phyloP scores from a whole-genome alignment of 2,797 vertebrate genomes.

The Enteromius argenteus region DNA sequence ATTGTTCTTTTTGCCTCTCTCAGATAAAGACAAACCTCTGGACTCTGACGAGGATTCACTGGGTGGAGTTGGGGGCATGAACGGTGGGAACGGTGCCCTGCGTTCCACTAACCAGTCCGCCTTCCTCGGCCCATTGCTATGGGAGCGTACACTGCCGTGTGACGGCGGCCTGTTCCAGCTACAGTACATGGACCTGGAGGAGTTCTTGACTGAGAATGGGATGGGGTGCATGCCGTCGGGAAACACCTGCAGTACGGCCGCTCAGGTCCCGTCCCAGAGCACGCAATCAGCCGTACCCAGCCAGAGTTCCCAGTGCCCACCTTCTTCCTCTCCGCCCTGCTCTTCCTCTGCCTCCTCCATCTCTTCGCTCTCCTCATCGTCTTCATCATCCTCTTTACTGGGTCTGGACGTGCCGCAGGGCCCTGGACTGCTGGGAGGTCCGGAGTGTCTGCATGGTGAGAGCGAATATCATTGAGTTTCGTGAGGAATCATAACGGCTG shows the following conservation, averaged over 20 bases:
- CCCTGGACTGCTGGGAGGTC: slow-evolving; percentile 77
- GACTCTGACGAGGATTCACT: slow-evolving; percentile 78
- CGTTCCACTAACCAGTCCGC: slow-evolving; percentile 81
- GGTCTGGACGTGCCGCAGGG: slow-evolving; percentile 85
- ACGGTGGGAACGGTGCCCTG: slow-evolving; percentile 64
- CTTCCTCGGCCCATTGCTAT: slow-evolving; percentile 84
- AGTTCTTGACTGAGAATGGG: slow-evolving; percentile 85
- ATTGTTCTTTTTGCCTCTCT: slow-evolving; percentile 31
- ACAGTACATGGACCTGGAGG: slow-evolving; percentile 94
- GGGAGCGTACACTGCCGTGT: slow-evolving; percentile 90
- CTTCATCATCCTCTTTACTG: slow-evolving; percentile 81
- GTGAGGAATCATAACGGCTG: background rate
- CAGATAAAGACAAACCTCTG: slow-evolving; percentile 81
- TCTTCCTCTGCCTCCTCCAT: slow-evolving; percentile 78
- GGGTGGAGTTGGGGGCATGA: slow-evolving; percentile 59
- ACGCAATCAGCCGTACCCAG: slow-evolving; percentile 75
- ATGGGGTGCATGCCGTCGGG: slow-evolving; percentile 81
- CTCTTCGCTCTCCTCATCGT: slow-evolving; percentile 72
- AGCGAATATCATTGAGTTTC: background rate
- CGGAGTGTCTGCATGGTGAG: slow-evolving; percentile 81
- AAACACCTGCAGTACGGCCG: slow-evolving; percentile 75
- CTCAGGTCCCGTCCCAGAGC: slow-evolving; percentile 82
- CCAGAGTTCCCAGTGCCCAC: slow-evolving; percentile 76
- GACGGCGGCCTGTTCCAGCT: slow-evolving; percentile 87
- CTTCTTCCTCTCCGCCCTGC: slow-evolving; percentile 73